Base-by-base conservation (phyloP, 2,888 invertebrate genomes). In the Pristionchus fissidentatus region DNA sequence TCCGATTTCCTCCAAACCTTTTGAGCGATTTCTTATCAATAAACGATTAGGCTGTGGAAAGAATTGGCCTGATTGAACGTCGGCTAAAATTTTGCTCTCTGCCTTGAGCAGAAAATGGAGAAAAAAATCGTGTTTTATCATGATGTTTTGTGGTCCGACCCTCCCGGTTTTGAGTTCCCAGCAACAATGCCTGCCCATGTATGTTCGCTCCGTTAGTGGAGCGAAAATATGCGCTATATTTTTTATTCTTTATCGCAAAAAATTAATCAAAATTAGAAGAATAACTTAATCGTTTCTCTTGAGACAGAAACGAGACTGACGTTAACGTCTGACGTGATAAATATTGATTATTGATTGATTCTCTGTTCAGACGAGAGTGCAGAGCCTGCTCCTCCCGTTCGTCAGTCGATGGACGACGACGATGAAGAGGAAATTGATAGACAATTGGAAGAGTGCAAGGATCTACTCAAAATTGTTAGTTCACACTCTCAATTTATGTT, bases 381-480 rank as follows among this genome's bases (percentile, higher is more conserved):
- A 35, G 82, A 82, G 38, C 82, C 82, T 3, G 82, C 82, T 2
- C 82, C 82, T 19, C 82, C 82, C 35, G 19, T 70, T 7, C 62
- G 82, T n/a, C 82, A 62, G 32, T 70, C 82, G 52, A 62, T 41
- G 49, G 80, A 60, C 0, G 80, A 80, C 8, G 66, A 66, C 35
- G 82, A 82, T 46, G 82, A 82, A 29, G 82, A 62, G 29, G 82
- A 57, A 32, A 82, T 82, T 35, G 82, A 82, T n/a, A 49, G 66
- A 22, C 46, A 41, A 29, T 38, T 82, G 49, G 82, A 43, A 41
- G 82, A 82, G 66, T 46, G 66, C 35, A 62, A 82, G 82, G 66
- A 70, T 8, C 32, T 82, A 4, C 4, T 49, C 22, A 82, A 62
- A 19, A 26, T 82, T 29, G 80, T 80, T n/a, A n/a, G n/a, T n/a